Evolutionary conservation across 2,113 vertebrate species (phyloP).

Genomic region (Excalfactoria chinensis): DNA sequence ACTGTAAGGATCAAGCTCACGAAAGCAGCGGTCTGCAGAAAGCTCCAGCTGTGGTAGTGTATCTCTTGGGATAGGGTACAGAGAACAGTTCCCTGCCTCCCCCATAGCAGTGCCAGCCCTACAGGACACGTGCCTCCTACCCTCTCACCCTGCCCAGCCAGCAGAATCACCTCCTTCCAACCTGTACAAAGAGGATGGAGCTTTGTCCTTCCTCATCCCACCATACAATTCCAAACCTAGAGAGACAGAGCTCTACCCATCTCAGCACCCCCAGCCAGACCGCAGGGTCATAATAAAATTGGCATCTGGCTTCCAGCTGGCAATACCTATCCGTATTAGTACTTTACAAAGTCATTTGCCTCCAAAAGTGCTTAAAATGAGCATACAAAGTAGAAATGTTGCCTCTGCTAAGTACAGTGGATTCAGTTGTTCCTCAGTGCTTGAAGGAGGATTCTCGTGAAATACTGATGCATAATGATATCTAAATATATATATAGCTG

Average conservation of each 20-base stretch:
- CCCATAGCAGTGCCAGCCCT: background rate
- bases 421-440: background rate
- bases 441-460: background rate
- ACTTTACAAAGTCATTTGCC: background rate
- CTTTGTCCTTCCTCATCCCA: background rate
- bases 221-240: background rate
- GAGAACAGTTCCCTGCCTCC: background rate
- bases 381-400: background rate
- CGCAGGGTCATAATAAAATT: background rate
- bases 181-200: background rate
- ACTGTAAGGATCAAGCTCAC: background rate
- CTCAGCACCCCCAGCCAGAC: background rate
- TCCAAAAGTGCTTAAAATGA: background rate
- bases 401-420: background rate
- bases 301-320: background rate
- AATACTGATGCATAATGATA: background rate
- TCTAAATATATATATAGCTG: background rate
- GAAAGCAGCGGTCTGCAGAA: background rate
- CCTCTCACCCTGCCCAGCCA: background rate
- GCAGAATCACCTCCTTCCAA: background rate
- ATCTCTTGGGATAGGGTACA: background rate
- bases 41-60: background rate
- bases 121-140: background rate
- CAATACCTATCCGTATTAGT: background rate
- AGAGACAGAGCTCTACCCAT: background rate